These are phyloP conservation scores for Ichneumoninae sp. DNA, from an alignment of 2,888 invertebrate genomes.

Conservation along the genomic window DNA sequence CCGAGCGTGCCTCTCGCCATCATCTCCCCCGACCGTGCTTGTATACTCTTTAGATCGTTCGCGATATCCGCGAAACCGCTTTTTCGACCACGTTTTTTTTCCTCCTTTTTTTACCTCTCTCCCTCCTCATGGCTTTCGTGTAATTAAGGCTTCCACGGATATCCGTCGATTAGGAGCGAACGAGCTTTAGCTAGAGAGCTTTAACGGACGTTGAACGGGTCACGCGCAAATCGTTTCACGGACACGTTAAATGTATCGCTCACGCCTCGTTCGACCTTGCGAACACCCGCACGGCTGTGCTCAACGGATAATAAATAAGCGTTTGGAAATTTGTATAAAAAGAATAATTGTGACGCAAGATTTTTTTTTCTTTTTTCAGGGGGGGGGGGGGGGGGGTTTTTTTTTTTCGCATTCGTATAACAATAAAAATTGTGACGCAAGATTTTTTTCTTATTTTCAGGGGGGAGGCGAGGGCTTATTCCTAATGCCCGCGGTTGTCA, in stretches of 20 bases:
- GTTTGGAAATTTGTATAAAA: background rate
- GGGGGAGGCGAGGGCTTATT: background rate
- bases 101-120: background rate
- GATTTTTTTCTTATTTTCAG: background rate
- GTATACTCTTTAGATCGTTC: slow-evolving; percentile 73
- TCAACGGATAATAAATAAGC: background rate
- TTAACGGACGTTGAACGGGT: slow-evolving; percentile 31
- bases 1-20: slow-evolving; percentile 23
- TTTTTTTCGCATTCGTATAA: too few species aligned
- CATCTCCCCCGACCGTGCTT: slow-evolving; percentile 73
- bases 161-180: slow-evolving; percentile 67
- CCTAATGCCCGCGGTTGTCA: background rate
- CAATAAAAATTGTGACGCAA: background rate
- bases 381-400: too few species aligned
- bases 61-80: slow-evolving; percentile 68
- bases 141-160: slow-evolving; percentile 71
- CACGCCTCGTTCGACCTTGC: slow-evolving; percentile 37
- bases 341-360: background rate
- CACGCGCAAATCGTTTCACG: slow-evolving; percentile 35
- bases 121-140: slow-evolving; percentile 35
- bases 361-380: background rate
- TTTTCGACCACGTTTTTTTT: slow-evolving; percentile 69
- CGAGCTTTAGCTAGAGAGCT: slow-evolving; percentile 19
- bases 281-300: background rate
- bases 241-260: slow-evolving; percentile 5